A percentile compares a stretch with the other conserved stretches of the same genome.
Conservation (phyloP, 2,113 vertebrate genomes). For the Herpailurus yagouaroundi region DNA sequence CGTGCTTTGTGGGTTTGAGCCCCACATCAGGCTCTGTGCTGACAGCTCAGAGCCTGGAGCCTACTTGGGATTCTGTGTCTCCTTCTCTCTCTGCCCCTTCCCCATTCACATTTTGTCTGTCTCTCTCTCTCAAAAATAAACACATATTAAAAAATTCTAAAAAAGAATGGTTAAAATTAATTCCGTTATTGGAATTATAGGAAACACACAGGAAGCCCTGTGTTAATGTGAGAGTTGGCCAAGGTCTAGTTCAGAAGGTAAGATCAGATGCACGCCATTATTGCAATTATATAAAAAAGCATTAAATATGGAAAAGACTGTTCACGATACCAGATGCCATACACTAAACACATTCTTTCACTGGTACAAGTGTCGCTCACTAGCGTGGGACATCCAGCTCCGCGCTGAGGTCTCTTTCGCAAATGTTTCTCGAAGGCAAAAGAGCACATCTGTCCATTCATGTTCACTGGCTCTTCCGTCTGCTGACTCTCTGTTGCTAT, state of each 20-base stretch:
- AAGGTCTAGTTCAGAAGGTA: not conserved
- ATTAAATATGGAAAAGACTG: rapidly evolving
- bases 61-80: no score
- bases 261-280: no score
- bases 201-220: not conserved
- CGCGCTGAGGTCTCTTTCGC: no score
- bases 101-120: no score
- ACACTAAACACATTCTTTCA: not conserved
- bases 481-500: not conserved
- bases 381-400: not conserved
- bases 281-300: not conserved
- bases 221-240: not conserved
- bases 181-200: not conserved
- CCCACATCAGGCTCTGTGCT: no score
- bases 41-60: no score
- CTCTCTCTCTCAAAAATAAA: no score
- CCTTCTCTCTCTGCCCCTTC: no score
- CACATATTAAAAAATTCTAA: no score
- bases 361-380: no score
- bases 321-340: rapidly evolving
- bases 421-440: not conserved
- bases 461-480: not conserved
- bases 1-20: no score
- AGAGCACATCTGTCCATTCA: not conserved
- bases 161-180: not conserved